Conservation (phyloP, 2,113 vertebrate genomes). For the Scomber scombrus region DNA sequence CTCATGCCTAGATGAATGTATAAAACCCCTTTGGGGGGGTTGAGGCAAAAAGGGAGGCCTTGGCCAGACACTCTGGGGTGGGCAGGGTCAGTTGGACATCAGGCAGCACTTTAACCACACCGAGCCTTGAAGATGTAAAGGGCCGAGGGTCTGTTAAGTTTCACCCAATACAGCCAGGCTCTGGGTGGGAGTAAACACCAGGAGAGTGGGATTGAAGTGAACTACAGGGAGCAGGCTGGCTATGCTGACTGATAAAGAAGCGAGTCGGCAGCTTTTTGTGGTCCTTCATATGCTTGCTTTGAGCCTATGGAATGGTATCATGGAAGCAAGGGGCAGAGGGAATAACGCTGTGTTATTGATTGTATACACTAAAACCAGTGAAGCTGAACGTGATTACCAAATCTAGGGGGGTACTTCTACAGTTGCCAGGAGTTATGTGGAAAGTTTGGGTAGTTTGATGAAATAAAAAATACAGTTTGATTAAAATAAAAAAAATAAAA, state of each 20-base stretch:
- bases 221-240: slow-evolving; percentile 56
- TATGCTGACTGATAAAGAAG: slow-evolving; percentile 60
- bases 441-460: background rate
- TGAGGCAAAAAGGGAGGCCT: slow-evolving; percentile 54
- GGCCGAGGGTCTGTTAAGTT: slow-evolving; percentile 55
- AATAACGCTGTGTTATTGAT: slow-evolving; percentile 37
- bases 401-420: background rate
- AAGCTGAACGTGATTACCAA: background rate
- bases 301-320: slow-evolving; percentile 8
- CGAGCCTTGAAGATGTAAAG: slow-evolving; percentile 71
- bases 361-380: slow-evolving; percentile 5
- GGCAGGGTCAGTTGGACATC: slow-evolving; percentile 61
- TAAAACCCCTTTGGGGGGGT: slow-evolving; percentile 57
- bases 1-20: slow-evolving; percentile 71
- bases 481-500: background rate
- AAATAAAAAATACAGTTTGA: background rate
- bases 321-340: background rate
- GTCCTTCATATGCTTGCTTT: slow-evolving; percentile 33
- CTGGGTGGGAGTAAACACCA: slow-evolving; percentile 50
- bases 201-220: slow-evolving; percentile 63
- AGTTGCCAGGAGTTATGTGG: background rate
- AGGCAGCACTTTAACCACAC: slow-evolving; percentile 71
- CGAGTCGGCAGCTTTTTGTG: slow-evolving; percentile 42
- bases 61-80: slow-evolving; percentile 58
- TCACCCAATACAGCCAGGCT: slow-evolving; percentile 59